Evolutionary conservation across 2,113 vertebrate species (phyloP).

Genomic region (Accipiter cooperii): DNA sequence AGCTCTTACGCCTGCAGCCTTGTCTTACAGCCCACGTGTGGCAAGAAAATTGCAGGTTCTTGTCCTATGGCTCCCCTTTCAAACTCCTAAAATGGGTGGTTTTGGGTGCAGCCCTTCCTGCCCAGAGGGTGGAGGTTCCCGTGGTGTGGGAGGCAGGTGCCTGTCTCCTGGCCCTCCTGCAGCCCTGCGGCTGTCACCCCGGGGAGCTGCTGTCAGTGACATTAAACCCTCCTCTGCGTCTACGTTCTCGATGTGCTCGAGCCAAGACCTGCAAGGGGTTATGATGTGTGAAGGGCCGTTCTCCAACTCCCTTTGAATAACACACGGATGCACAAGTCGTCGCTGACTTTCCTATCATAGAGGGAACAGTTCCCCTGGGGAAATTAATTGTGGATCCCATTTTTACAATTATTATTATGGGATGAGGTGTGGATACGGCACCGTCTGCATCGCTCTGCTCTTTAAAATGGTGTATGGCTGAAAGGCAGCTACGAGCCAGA

Average conservation of each 20-base stretch:
- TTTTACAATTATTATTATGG: not conserved
- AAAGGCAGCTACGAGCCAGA: not conserved
- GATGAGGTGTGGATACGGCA: not conserved
- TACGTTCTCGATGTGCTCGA: not conserved
- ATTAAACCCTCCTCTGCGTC: no score
- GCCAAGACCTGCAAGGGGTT: not conserved
- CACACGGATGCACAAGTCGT: fast-evolving
- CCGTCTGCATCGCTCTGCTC: not conserved
- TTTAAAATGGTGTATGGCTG: fast-evolving
- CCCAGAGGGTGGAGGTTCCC: not conserved
- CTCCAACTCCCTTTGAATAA: not conserved
- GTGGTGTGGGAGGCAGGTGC: not conserved
- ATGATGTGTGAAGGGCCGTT: fast-evolving
- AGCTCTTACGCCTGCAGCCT: not conserved
- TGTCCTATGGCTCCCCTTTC: not conserved
- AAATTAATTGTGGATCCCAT: fast-evolving
- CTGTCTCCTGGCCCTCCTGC: not conserved
- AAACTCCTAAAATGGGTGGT: fast-evolving
- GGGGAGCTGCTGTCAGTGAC: fast-evolving
- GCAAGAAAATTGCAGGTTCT: slow-evolving; percentile 21
- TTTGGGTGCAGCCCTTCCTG: not conserved
- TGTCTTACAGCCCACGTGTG: not conserved
- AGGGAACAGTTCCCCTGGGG: not conserved
- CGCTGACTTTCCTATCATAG: fast-evolving
- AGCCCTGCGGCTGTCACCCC: not conserved